Evolutionary conservation across 2,113 vertebrate genomes (phyloP), one percentile per base, ranked within the genome.

Genomic region (Tympanuchus pallidicinctus): DNA sequence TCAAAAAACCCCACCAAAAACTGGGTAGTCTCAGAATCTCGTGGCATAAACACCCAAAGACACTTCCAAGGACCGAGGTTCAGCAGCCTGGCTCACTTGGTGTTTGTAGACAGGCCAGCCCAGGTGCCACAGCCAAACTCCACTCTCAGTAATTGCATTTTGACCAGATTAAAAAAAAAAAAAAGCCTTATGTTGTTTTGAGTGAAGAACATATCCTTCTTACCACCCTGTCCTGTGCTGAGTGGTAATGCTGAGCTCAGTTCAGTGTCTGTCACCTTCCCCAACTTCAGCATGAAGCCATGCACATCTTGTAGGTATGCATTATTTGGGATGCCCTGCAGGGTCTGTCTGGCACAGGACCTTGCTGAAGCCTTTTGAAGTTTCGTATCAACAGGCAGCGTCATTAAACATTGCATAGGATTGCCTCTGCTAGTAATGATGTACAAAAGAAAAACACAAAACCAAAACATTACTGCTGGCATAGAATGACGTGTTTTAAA

Each of bases 111-210:
- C 40, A 64, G 82, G 71, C 64, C 74, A 74, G 75, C 20, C 60
- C 34, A 34, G 71, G 48, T 82, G 71, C 90, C 48, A 34, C 77
- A 90, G 82, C 79, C 78, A 78, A 81, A 75, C 83, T 69, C 66
- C 67, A 81, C 47, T 25, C 82, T 74, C 56, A 56, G 0, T 82
- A 70, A 90, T 80, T 87, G 30, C 36, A 70, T 70, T 89, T 76
- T 80, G 71, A 90, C 40, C 60, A 50, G 74, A 69, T 61, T 16
- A 25, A 45, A 66, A 34, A 50, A 50, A 30, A 24, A 59, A 12
- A 69, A 71, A 45, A 45, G 2, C 38, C 32, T 92, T 4, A 2
- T 21, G 50, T 59, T 93, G 57, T 82, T 92, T 40, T 32, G 54
- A 57, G 43, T 10, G 36, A 84, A 45, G 57, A 69, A 45, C 54